phyloP scores from a whole-genome alignment of 2,797 vertebrate genomes.

The Austrolebias charrua region DNA sequence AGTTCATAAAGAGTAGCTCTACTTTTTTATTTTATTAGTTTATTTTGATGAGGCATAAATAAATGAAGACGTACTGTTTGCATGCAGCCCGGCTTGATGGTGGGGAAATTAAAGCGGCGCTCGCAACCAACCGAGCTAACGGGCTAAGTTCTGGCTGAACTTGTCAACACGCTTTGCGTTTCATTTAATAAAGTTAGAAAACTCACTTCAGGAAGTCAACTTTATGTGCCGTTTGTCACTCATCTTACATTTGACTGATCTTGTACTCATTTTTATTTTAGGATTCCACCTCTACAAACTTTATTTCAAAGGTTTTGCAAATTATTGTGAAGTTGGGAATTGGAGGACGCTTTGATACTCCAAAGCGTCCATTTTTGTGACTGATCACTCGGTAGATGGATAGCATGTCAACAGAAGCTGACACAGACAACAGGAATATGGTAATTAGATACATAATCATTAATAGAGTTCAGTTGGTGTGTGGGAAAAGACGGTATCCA shows the following conservation, averaged over 20 bases:
- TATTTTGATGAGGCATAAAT: constrained; percentile 54
- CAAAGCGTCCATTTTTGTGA: constrained; percentile 33
- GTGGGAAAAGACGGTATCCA: constrained; percentile 1
- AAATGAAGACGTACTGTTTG: constrained; percentile 43
- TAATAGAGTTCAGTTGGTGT: constrained; percentile 27
- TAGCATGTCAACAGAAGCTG: constrained; percentile 34
- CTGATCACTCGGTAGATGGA: constrained; percentile 34
- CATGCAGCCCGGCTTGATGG: constrained; percentile 49
- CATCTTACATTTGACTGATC: constrained; percentile 35
- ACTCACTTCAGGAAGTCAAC: constrained; percentile 37
- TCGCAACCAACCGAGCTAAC: constrained; percentile 43
- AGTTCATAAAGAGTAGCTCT: constrained; percentile 43
- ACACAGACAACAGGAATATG: constrained; percentile 22
- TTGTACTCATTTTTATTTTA: constrained; percentile 50
- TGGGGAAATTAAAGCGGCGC: constrained; percentile 54
- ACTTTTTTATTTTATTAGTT: constrained; percentile 34
- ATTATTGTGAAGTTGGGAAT: constrained; percentile 32
- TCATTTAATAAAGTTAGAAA: constrained; percentile 42
- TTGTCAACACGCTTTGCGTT: constrained; percentile 45
- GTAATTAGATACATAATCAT: constrained; percentile 46
- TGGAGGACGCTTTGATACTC: constrained; percentile 30
- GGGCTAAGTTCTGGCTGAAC: constrained; percentile 17
- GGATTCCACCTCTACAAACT: constrained; percentile 18
- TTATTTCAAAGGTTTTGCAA: constrained; percentile 24
- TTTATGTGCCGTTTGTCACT: constrained; percentile 40